phyloP scores from a whole-genome alignment of 2,888 invertebrate species.

The Chrysolina oricalcia region DNA sequence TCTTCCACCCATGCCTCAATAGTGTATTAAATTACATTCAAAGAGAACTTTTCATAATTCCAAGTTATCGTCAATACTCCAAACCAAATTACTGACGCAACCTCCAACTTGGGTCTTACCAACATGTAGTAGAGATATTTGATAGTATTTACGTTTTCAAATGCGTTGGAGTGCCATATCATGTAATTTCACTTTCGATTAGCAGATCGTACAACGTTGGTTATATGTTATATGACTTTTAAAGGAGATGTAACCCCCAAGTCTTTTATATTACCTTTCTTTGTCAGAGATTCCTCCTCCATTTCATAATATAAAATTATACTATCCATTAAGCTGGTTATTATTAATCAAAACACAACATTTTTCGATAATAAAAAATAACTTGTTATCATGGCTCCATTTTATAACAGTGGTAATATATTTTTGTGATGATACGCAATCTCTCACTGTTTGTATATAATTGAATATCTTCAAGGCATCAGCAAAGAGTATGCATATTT shows the following conservation, averaged over 20 bases:
- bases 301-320: neutral
- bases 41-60: too few relatives aligned
- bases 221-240: neutral
- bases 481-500: slow-evolving; percentile 10
- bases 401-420: too few relatives aligned
- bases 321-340: neutral
- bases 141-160: neutral
- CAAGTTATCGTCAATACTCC: too few relatives aligned
- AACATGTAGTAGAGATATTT: neutral
- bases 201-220: neutral
- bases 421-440: neutral
- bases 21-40: too few relatives aligned
- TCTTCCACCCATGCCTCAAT: too few relatives aligned
- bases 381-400: too few relatives aligned
- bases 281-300: neutral
- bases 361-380: too few relatives aligned
- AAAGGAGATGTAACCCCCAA: neutral
- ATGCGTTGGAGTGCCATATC: neutral
- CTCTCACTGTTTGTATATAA: slow-evolving; percentile 1
- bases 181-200: neutral
- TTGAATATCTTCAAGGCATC: slow-evolving; percentile 15
- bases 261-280: neutral
- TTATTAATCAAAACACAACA: too few relatives aligned
- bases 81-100: slow-evolving; percentile 6
- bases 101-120: neutral